Percentiles rank a stretch among this genome's conserved stretches.
These are phyloP conservation scores for Pseudomugil gertrudae DNA, from an alignment of 2,797 vertebrate species.

Conservation along the genomic window DNA sequence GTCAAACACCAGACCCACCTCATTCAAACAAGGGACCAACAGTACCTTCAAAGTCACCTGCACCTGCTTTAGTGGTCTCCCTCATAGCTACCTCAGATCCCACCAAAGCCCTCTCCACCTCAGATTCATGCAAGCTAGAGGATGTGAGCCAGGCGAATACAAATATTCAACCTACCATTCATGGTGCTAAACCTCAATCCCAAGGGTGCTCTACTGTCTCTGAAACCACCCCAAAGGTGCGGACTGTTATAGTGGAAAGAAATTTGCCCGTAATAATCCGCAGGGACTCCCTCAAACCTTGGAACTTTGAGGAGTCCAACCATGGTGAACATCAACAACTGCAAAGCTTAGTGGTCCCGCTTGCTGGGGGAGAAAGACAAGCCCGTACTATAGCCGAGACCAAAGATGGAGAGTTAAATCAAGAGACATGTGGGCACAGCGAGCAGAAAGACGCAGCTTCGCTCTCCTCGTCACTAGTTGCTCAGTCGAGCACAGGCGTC, in stretches of 20 bases:
- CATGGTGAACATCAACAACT: constrained; percentile 41
- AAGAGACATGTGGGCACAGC: constrained; percentile 42
- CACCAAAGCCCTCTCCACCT: constrained; percentile 64
- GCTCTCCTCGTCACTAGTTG: constrained; percentile 32
- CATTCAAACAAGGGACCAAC: constrained; percentile 39
- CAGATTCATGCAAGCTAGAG: constrained; percentile 47
- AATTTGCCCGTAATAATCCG: constrained; percentile 62
- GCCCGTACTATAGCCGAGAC: constrained; percentile 58
- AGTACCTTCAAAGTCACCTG: constrained; percentile 38
- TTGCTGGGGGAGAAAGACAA: constrained; percentile 37
- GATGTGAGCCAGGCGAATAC: constrained; percentile 52
- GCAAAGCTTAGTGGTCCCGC: constrained; percentile 31
- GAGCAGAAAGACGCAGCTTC: constrained; percentile 34
- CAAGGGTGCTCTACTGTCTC: constrained; percentile 25
- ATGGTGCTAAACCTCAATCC: constrained; percentile 64
- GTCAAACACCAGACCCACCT: constrained; percentile 41
- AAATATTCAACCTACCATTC: constrained; percentile 49
- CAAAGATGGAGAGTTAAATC: constrained; percentile 72
- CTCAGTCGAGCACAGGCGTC: constrained; percentile 45
- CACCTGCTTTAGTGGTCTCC: constrained; percentile 51
- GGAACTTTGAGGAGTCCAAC: constrained; percentile 36
- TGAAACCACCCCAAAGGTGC: constrained; percentile 41
- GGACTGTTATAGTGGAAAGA: constrained; percentile 52
- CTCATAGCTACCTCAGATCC: constrained; percentile 78
- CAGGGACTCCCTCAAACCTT: constrained; percentile 51